A percentile compares a stretch with the other conserved stretches of the same genome.
phyloP scores from a whole-genome alignment of 2,797 vertebrate genomes.

The Taeniopygia guttata region DNA sequence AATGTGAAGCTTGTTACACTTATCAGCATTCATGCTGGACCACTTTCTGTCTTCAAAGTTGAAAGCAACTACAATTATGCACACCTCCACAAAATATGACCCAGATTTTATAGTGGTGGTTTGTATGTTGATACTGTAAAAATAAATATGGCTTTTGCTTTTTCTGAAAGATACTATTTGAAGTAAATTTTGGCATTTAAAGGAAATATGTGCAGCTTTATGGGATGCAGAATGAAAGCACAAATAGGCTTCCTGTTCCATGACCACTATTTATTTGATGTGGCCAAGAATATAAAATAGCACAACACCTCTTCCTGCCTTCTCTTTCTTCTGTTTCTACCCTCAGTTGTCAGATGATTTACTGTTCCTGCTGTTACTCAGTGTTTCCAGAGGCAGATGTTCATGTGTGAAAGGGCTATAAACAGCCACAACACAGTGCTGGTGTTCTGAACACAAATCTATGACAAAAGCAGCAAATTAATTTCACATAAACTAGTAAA shows the following conservation, averaged over 20 bases:
- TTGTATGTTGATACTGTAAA: background rate
- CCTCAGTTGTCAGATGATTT: background rate
- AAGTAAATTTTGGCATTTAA: background rate
- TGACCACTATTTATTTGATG: background rate
- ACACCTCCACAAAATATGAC: conserved; percentile 5
- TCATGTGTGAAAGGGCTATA: background rate
- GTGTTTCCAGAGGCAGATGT: background rate
- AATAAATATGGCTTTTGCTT: background rate
- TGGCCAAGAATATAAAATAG: background rate
- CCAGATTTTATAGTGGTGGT: background rate
- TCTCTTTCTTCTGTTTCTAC: background rate
- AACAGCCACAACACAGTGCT: background rate
- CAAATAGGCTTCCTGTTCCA: background rate
- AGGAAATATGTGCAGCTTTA: background rate
- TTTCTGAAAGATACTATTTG: background rate
- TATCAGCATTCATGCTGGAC: conserved; percentile 11
- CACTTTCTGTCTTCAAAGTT: conserved; percentile 34
- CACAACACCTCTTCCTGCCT: background rate
- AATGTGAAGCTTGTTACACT: conserved; percentile 33
- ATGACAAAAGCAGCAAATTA: background rate
- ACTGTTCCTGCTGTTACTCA: background rate
- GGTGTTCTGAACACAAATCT: background rate
- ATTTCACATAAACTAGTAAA: background rate
- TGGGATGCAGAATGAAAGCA: background rate
- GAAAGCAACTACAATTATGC: conserved; percentile 36